Percentiles rank a stretch among this genome's conserved stretches.
phyloP scores from a whole-genome alignment of 2,888 invertebrate species.

The Molanna angustata region DNA sequence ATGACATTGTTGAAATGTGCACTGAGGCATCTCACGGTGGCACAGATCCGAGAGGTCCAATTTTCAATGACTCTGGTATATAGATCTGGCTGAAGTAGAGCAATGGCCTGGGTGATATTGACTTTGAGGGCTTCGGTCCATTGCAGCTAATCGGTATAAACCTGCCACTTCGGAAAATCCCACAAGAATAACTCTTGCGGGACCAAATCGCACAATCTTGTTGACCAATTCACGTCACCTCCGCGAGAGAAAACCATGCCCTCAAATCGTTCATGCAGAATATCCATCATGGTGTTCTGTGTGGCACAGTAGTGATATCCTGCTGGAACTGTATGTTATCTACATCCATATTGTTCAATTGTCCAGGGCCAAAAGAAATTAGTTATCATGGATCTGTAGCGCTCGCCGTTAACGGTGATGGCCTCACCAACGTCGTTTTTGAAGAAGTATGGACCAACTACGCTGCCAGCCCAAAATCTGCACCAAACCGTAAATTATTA shows the following conservation, averaged over 20 bases:
- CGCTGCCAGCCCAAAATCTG: too few relatives aligned
- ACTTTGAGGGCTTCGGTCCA: not conserved
- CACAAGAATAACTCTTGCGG: not conserved
- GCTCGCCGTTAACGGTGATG: too few relatives aligned
- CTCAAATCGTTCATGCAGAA: not conserved
- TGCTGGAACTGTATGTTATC: too few relatives aligned
- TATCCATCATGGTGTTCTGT: not conserved
- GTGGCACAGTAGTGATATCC: not conserved
- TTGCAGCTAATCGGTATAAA: not conserved
- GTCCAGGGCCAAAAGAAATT: too few relatives aligned
- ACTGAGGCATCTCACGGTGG: not conserved
- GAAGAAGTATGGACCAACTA: too few relatives aligned
- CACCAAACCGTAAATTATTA: too few relatives aligned
- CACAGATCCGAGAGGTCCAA: not conserved
- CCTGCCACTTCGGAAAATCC: not conserved
- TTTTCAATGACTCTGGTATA: not conserved
- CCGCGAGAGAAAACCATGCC: not conserved
- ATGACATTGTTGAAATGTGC: not conserved
- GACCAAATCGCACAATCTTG: not conserved
- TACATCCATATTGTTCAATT: too few relatives aligned
- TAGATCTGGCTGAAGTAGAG: not conserved
- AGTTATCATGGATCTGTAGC: too few relatives aligned
- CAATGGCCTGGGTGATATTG: not conserved
- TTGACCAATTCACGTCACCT: constrained; percentile 1
- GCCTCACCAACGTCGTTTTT: too few relatives aligned